Evolutionary conservation across 1,140 invertebrate genomes (phyloP), one percentile per base, ranked within the genome.

Genomic region (Wiebesia pumilae): DNA sequence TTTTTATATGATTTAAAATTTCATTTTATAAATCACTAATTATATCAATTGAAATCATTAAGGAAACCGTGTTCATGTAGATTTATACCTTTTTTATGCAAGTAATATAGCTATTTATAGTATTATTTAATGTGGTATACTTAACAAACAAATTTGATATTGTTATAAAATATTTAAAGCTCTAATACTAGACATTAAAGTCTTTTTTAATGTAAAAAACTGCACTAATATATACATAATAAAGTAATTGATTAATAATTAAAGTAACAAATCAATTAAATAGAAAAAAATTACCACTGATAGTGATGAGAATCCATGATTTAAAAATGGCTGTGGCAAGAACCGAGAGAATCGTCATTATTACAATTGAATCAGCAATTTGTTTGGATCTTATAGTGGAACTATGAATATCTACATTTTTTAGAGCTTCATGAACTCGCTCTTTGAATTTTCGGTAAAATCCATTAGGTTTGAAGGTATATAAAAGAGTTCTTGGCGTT

Each of bases 391-490:
- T 94, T 21, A 83, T 90, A 27, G 90, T 90, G 0, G 92, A 85
- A 30, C 88, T 88, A 83, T 93, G 92, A 85, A 92, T 93, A 89
- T 95, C 90, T 0, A 94, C 91, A 2, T 91, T 89, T 87, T 94
- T 93, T 2, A 97, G 87, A 87, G 95, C 95, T 82, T 95, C 91
- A 16, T 91, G 84, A 0, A 95, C 95, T 51, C 95, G 92, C 78
- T 90, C 91, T 90, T 96, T 96, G 0, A 97, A 93, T 1, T 94
- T 96, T 79, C 92, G 94, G 87, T 95, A 97, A 91, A 97, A 97
- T n/a, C 96, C 96, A 88, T 96, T 94, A 2, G 95, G 92, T 69
- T 96, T 89, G 71, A 97, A 96, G 0, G 96, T 97, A 40, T 96
- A 95, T 1, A 95, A 95, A 0, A 96, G 95, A 87, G 95, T 95